Conservation (phyloP, 2,113 vertebrate genomes). For the Bolborhynchus lineola region DNA sequence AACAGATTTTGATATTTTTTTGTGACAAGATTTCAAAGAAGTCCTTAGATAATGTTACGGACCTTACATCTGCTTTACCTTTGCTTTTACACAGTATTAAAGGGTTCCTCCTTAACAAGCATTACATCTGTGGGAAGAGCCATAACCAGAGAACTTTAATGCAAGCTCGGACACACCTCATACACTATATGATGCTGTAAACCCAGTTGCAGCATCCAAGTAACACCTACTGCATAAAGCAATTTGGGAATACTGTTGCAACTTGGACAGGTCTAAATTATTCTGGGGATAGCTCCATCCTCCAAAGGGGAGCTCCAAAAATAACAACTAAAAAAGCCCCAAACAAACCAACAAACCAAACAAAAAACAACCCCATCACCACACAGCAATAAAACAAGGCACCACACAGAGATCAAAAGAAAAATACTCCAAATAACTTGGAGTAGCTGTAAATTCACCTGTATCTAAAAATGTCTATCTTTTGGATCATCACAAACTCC, state of each 20-base stretch:
- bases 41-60: rapidly evolving
- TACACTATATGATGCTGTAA: not conserved
- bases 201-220: not conserved
- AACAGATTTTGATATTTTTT: not conserved
- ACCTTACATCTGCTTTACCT: not conserved
- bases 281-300: not conserved
- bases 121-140: not conserved
- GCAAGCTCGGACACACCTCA: not conserved
- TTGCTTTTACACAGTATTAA: not conserved
- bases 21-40: not conserved
- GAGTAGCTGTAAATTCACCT: not conserved
- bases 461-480: not conserved
- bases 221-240: not conserved
- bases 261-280: not conserved
- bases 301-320: not conserved
- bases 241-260: not conserved
- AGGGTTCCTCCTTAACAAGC: not conserved
- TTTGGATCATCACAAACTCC: not conserved
- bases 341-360: not conserved
- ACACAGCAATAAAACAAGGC: not conserved
- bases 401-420: not conserved
- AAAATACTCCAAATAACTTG: not conserved
- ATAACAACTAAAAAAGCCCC: not conserved
- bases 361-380: not conserved
- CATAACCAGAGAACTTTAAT: not conserved